Conservation (phyloP, 2,888 invertebrate genomes). For the Lepetodrilus schrolli region DNA sequence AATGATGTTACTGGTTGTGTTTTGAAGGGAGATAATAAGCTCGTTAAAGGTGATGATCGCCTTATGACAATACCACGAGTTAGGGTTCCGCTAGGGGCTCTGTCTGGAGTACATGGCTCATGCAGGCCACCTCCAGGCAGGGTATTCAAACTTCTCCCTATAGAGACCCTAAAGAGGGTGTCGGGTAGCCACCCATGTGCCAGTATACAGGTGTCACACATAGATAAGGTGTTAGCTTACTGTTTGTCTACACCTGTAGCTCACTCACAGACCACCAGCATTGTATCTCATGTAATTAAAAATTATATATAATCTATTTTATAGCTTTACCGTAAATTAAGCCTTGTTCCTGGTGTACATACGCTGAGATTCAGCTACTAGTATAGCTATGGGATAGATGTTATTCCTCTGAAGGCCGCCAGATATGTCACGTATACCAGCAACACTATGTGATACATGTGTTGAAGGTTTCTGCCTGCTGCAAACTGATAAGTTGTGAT, state of each 20-base stretch:
- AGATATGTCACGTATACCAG: no score
- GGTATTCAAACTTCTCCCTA: neutral
- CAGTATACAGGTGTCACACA: neutral
- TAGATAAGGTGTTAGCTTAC: constrained; percentile 19
- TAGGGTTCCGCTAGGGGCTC: neutral
- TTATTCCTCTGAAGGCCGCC: no score
- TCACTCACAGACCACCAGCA: neutral
- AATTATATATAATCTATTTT: no score
- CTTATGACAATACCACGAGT: constrained; percentile 1
- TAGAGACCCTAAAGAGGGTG: constrained; percentile 8
- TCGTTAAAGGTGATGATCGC: neutral
- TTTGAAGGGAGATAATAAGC: constrained; percentile 18
- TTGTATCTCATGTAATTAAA: no score
- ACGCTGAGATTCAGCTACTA: no score
- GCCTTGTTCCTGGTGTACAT: no score
- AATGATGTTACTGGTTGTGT: constrained; percentile 13
- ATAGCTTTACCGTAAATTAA: no score
- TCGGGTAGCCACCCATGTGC: constrained; percentile 1
- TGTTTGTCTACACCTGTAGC: constrained; percentile 7
- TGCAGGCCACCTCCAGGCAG: neutral
- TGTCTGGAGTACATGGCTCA: no score
- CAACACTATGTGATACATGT: no score
- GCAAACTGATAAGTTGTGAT: no score
- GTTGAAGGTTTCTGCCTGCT: no score
- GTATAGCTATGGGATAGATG: no score